Conservation (phyloP, 1,140 invertebrate genomes). For the Ceratoteleas bidentatus region DNA sequence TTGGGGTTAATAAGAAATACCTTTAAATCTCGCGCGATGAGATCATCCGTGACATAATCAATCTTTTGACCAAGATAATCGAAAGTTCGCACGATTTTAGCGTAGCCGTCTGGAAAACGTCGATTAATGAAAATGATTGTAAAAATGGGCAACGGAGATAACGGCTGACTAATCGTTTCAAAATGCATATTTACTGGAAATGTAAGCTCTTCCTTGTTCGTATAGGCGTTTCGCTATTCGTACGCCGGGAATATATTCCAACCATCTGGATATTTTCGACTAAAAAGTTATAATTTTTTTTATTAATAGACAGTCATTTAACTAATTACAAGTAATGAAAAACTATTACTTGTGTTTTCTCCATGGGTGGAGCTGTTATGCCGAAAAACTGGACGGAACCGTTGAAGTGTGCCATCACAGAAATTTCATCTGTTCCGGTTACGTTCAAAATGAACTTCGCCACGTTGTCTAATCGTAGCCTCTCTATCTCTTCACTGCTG, state of each 20-base stretch:
- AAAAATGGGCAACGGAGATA: slow-evolving; percentile 15
- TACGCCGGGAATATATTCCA: slow-evolving; percentile 72
- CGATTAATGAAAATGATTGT: slow-evolving; percentile 16
- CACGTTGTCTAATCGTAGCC: not conserved
- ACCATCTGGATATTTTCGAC: slow-evolving; percentile 68
- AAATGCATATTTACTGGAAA: slow-evolving; percentile 63
- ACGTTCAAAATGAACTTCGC: slow-evolving; percentile 63
- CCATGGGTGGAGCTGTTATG: slow-evolving; percentile 52
- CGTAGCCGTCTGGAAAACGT: slow-evolving; percentile 62
- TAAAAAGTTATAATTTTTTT: slow-evolving; percentile 35
- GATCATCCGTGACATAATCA: slow-evolving; percentile 69
- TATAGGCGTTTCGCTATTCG: slow-evolving; percentile 67
- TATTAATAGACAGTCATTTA: not conserved
- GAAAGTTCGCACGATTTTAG: slow-evolving; percentile 67
- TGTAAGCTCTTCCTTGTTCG: slow-evolving; percentile 67
- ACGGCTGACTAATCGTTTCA: slow-evolving; percentile 3
- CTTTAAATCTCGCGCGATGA: slow-evolving; percentile 58
- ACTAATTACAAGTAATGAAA: slow-evolving; percentile 2
- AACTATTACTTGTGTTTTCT: slow-evolving; percentile 57
- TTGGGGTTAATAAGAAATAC: no score
- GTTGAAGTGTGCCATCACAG: slow-evolving; percentile 73
- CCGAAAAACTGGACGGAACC: slow-evolving; percentile 71
- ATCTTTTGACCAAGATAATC: slow-evolving; percentile 69
- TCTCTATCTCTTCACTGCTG: slow-evolving; percentile 67
- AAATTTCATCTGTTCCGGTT: slow-evolving; percentile 69